Evolutionary conservation across 2,113 vertebrate species (phyloP), one percentile per base, ranked within the genome.

Genomic region (Pachypanchax playfairii): DNA sequence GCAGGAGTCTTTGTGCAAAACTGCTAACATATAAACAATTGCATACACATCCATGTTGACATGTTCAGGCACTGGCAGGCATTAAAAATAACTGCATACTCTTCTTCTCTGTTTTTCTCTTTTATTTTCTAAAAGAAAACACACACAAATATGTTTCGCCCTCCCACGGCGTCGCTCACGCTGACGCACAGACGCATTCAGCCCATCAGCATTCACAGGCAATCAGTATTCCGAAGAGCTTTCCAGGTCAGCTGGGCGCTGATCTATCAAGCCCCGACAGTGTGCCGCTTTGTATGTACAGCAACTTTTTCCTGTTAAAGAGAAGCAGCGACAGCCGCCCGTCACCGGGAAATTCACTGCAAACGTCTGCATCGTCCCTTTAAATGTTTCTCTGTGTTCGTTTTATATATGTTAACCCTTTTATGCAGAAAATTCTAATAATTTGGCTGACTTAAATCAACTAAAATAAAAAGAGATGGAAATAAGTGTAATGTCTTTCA

Each of bases 251-350:
- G 63, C 79, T 58, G 65, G 85, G 85, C 82, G 74, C 85, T 87
- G 88, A 90, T 88, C 80, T 77, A 85, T 87, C 84, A 85, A 72
- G 78, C 79, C 69, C 55, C 38, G 64, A 84, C 75, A 82, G 73
- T 75, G 75, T 83, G 86, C 86, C 72, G 55, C 73, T 84, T 78
- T 83, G 74, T 84, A 82, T 89, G 78, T 77, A 66, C 70, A 39
- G 81, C 75, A 86, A 79, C 74, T 81, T 86, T 85, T 73, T 66
- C n/a, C 65, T 63, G 28, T 61, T 85, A 82, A 65, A 79, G 72
- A 77, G 43, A 21, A 72, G 29, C 63, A 70, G 26, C 63, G 68
- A 61, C 72, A 68, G 68, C 49, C 58, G 18, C 65, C 39, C 73
- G 61, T 85, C 70, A 77, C 65, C 56, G 48, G 65, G 61, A 85